Base-by-base conservation (phyloP, 1,140 invertebrate species). In the Pygmarrhopalites habei region DNA sequence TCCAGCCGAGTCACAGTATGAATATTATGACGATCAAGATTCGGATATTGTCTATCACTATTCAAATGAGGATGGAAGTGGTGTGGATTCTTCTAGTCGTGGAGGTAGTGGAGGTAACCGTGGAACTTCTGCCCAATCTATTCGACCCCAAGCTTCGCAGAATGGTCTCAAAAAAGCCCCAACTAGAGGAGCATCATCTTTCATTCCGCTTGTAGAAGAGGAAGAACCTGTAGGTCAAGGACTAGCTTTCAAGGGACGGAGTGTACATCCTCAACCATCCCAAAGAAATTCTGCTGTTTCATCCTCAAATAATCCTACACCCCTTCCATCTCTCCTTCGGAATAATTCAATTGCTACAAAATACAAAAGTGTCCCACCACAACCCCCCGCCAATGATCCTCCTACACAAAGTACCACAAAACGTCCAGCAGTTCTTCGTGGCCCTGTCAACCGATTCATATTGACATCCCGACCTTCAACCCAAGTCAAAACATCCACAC, bases 21-120 rank as follows among this genome's bases (percentile, higher is more conserved):
- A 68, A 26, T 68, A 68, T 29, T 68, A 68, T 28, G 66, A 68
- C 44, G 66, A 61, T 41, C 61, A 30, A 25, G 58, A 63, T 2
- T 43, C 41, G 10, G 59, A 64, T 25, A 29, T 64, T 2, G 28
- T 62, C n/a, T 64, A 68, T 26, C 58, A 62, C 23, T 65, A 64
- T 35, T 51, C 56, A 1, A 65, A 59, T 28, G 63, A 65, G 58
- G 58, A 23, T 28, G 44, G 17, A 53, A 28, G 23, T 7, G 4
- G 44, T 19, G 43, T 44, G 7, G 12, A 29, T 15, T 17, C 23
- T 10, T n/a, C 23, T n/a, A 14, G 2, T 35, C 1, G 26, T 7
- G 28, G 46, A 61, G 53, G 28, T 32, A 19, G 19, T n/a, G 53
- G 15, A 15, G 41, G 15, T 23, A 21, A n/a, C 1, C 21, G 17